Conservation (phyloP, 2,888 invertebrate species). For the Aspidiotus rigidus region DNA sequence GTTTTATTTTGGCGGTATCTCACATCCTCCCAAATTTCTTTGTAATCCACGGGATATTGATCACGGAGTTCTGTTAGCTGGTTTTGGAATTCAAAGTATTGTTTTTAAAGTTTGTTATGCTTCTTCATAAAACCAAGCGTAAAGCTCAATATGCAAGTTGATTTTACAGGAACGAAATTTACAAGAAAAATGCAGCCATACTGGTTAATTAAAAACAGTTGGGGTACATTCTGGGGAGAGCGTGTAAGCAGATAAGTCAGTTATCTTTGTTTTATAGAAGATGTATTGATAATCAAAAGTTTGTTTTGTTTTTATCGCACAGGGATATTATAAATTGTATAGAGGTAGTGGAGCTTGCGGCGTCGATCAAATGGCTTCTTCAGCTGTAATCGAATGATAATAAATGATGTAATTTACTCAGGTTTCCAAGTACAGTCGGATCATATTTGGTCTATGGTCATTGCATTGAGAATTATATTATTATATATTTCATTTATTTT, state of each 20-base stretch:
- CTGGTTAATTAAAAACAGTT: slow-evolving; percentile 93
- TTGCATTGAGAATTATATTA: no score
- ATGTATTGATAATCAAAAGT: background rate
- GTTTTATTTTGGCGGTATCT: slow-evolving; percentile 89
- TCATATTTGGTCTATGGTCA: no score
- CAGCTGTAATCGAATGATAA: slow-evolving; percentile 50
- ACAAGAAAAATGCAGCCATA: slow-evolving; percentile 74
- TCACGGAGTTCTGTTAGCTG: slow-evolving; percentile 93
- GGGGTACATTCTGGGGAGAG: slow-evolving; percentile 87
- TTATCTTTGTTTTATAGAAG: no score
- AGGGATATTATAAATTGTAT: slow-evolving; percentile 89
- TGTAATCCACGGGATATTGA: slow-evolving; percentile 69
- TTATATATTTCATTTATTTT: no score
- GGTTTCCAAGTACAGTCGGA: no score
- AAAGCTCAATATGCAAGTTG: no score
- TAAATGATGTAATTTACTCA: background rate
- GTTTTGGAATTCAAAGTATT: slow-evolving; percentile 71
- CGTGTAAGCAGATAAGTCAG: slow-evolving; percentile 44
- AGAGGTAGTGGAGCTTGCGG: slow-evolving; percentile 94
- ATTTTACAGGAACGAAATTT: slow-evolving; percentile 57
- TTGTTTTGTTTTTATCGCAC: slow-evolving; percentile 38
- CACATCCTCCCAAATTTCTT: slow-evolving; percentile 79
- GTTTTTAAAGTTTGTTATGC: slow-evolving; percentile 39
- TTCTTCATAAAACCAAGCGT: background rate
- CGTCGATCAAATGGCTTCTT: slow-evolving; percentile 80